These are phyloP conservation scores for Mus spicilegus DNA, from an alignment of 2,113 vertebrate genomes.

Conservation along the genomic window DNA sequence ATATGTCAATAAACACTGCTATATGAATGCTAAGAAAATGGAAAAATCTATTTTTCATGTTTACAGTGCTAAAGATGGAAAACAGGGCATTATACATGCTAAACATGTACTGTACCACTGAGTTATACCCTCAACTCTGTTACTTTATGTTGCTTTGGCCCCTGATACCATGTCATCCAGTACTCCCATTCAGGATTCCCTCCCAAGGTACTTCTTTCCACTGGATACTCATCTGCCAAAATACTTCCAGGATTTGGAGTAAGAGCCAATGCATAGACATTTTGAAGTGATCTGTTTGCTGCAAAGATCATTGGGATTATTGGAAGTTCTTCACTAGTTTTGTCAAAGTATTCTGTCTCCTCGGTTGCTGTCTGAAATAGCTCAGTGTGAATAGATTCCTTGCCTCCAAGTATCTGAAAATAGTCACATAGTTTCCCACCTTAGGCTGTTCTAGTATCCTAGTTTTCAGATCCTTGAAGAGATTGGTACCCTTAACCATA, in stretches of 20 bases:
- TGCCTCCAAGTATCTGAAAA: not conserved
- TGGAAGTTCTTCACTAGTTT: not conserved
- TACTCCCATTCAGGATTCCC: not conserved
- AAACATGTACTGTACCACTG: not conserved
- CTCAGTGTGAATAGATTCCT: not conserved
- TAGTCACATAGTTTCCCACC: not conserved
- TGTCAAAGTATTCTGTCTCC: not conserved
- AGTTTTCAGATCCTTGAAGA: conserved; percentile 1
- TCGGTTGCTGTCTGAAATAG: not conserved
- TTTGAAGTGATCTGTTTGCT: not conserved
- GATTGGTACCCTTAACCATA: not conserved
- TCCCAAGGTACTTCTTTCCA: not conserved
- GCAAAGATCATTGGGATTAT: not conserved
- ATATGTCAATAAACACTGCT: not conserved
- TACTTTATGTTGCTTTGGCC: not conserved
- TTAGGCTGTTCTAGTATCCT: not conserved
- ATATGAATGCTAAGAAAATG: not conserved
- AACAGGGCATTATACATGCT: not conserved
- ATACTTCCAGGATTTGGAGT: not conserved
- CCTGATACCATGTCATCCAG: not conserved
- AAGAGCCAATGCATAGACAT: not conserved
- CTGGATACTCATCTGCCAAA: not conserved
- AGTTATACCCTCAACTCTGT: not conserved
- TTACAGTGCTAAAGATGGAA: not conserved
- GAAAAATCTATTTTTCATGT: not conserved